Percentiles rank a stretch among this genome's conserved stretches.
Evolutionary conservation across 1,140 invertebrate genomes (phyloP).

Genomic region (Hycleus phaleratus): DNA sequence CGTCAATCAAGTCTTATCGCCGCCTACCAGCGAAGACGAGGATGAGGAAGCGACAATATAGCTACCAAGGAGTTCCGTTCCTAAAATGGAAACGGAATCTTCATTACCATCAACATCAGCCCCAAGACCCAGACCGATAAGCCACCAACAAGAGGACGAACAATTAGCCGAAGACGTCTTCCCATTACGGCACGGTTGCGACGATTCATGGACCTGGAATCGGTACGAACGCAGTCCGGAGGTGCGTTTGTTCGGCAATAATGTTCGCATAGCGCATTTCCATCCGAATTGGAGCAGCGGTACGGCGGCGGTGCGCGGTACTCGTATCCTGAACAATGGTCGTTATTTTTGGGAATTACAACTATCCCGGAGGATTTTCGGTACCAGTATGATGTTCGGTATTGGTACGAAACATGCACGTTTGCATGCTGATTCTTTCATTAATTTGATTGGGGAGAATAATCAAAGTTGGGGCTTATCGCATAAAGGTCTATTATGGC

Average conservation of each 20-base stretch:
- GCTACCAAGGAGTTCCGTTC: constrained; percentile 12
- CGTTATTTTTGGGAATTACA: constrained; percentile 63
- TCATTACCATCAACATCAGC: too few species aligned
- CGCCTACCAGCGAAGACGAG: too few species aligned
- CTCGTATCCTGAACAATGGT: constrained; percentile 54
- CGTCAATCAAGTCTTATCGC: too few species aligned
- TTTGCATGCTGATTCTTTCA: constrained; percentile 58
- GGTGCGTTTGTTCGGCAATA: constrained; percentile 49
- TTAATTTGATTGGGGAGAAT: constrained; percentile 65
- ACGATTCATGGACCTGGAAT: constrained; percentile 62
- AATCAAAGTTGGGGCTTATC: constrained; percentile 64
- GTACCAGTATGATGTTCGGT: constrained; percentile 73
- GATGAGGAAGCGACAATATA: neutral
- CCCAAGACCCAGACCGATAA: too few species aligned
- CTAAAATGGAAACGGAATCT: constrained; percentile 27
- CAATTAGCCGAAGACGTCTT: too few species aligned
- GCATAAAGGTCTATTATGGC: constrained; percentile 67
- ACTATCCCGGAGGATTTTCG: constrained; percentile 59
- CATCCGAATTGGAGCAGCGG: constrained; percentile 72
- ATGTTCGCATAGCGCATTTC: constrained; percentile 51
- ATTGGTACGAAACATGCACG: constrained; percentile 56
- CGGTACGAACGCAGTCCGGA: constrained; percentile 54
- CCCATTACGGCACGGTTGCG: constrained; percentile 44
- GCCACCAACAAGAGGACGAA: too few species aligned
- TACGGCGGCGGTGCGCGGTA: constrained; percentile 61